Base-by-base conservation (phyloP, 2,113 vertebrate species). In the Gracilinanus agilis region DNA sequence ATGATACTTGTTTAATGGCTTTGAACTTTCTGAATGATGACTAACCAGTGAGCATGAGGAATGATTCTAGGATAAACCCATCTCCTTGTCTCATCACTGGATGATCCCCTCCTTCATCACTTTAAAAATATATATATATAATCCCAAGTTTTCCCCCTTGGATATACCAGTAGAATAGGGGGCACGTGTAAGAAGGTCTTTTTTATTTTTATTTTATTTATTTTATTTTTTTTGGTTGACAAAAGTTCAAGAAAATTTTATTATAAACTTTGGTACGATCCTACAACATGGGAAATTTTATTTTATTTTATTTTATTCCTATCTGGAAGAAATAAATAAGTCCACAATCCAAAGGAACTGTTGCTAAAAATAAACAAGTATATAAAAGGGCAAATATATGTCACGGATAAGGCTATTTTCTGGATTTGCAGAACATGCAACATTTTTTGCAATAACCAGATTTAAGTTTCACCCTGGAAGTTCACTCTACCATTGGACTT, bases 391-490 rank as follows among this genome's bases (percentile, higher is more conserved):
- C 67, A n/a, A 19, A 40, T 40, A 83, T 6, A 75, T 75, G n/a
- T 75, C 55, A 54, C 55, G 53, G 24, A 13, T 44, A 4, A 83
- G 9, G 3, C 27, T 75, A 1, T 34, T 40, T 54, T n/a, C 88
- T 88, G n/a, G 6, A 2, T 54, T 27, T 55, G 53, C 3, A 89
- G 24, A 8, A 44, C 49, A 55, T 0, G 8, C 23, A 2, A 0
- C 9, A 25, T 90, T 61, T 91, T 61, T 91, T 90, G n/a, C n/a
- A n/a, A n/a, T n/a, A n/a, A n/a, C n/a, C 49, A 49, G 49, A 49
- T 3, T 49, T 49, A 49, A 49, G 5, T 49, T 29, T 67, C 29
- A 67, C 29, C 29, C 1, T 83, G 67, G 67, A 83, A 83, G 9
- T 23, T 40, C 19, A 23, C n/a, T 40, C n/a, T n/a, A 75, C 61